Evolutionary conservation across 2,797 vertebrate species (phyloP).

Genomic region (Sylvilagus floridanus): DNA sequence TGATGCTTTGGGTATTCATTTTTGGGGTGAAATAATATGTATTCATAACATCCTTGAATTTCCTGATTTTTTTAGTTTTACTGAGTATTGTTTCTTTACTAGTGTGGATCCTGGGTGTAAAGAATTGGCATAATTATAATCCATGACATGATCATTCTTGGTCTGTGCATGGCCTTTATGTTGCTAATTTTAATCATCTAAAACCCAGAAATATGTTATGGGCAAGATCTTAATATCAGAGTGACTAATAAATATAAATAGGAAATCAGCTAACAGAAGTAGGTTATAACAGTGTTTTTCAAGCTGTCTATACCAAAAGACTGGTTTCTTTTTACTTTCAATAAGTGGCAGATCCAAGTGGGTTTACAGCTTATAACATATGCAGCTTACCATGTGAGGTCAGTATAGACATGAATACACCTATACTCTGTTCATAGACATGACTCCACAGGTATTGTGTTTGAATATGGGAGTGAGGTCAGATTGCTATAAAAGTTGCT

Average conservation of each 20-base stretch:
- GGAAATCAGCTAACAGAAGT: constrained; percentile 41
- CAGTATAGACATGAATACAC: not conserved
- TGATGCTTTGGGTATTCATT: not conserved
- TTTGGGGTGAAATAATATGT: constrained; percentile 17
- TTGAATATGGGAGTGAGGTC: not conserved
- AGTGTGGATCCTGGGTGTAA: not conserved
- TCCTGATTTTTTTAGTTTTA: not conserved
- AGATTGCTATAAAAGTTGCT: constrained; percentile 23
- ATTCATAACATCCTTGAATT: constrained; percentile 36
- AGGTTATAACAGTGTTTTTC: not conserved
- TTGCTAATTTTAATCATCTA: constrained; percentile 62
- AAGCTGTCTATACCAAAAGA: constrained; percentile 3
- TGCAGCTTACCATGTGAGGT: not conserved
- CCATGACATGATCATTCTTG: constrained; percentile 3
- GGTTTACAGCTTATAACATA: not conserved
- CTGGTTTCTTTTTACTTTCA: constrained; percentile 49
- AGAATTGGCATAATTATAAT: constrained; percentile 46
- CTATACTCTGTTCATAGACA: not conserved
- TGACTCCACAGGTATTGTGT: not conserved
- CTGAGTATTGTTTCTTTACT: not conserved
- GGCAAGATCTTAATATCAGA: constrained; percentile 19
- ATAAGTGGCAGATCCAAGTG: not conserved
- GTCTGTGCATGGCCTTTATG: not conserved
- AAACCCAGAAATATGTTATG: constrained; percentile 30
- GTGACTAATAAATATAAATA: constrained; percentile 32